Evolutionary conservation across 2,888 invertebrate genomes (phyloP).

Genomic region (Drosophila gaucha): DNA sequence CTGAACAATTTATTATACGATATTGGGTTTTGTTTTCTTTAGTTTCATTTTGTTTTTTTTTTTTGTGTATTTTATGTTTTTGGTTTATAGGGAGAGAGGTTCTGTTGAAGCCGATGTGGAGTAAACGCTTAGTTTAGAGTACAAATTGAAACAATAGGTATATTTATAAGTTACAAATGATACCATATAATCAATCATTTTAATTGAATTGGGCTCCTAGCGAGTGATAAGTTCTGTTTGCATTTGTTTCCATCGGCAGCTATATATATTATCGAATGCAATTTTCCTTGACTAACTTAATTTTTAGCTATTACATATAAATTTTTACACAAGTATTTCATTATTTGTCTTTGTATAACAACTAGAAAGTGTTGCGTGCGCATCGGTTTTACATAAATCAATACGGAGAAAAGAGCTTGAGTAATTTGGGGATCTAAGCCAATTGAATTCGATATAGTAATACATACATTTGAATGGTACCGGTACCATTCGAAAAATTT

Average conservation of each 20-base stretch:
- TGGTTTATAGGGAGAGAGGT: slow-evolving; percentile 38
- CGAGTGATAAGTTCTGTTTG: slow-evolving; percentile 66
- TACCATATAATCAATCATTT: slow-evolving; percentile 44
- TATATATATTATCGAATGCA: slow-evolving; percentile 64
- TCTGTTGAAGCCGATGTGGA: slow-evolving; percentile 59
- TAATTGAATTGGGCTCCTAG: slow-evolving; percentile 60
- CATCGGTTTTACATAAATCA: slow-evolving; percentile 34
- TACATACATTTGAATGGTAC: slow-evolving; percentile 29
- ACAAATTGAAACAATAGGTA: slow-evolving; percentile 63
- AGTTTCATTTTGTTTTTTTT: slow-evolving; percentile 1
- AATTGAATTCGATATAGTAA: slow-evolving; percentile 48
- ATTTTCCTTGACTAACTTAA: slow-evolving; percentile 73
- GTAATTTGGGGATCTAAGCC: slow-evolving; percentile 22
- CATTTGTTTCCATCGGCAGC: slow-evolving; percentile 43
- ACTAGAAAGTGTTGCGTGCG: slow-evolving; percentile 71
- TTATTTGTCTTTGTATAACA: slow-evolving; percentile 80
- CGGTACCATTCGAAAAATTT: slow-evolving; percentile 39
- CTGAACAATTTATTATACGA: slow-evolving; percentile 71
- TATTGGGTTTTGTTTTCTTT: slow-evolving; percentile 28
- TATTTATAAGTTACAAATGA: slow-evolving; percentile 51
- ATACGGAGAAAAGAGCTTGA: slow-evolving; percentile 23
- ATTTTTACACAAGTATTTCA: slow-evolving; percentile 64
- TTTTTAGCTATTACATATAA: slow-evolving; percentile 77
- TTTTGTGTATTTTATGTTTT: slow-evolving; percentile 16
- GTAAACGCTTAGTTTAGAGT: slow-evolving; percentile 47